Evolutionary conservation across 2,888 invertebrate species (phyloP), one percentile per base, ranked within the genome.

Genomic region (Halictus quadricinctus): DNA sequence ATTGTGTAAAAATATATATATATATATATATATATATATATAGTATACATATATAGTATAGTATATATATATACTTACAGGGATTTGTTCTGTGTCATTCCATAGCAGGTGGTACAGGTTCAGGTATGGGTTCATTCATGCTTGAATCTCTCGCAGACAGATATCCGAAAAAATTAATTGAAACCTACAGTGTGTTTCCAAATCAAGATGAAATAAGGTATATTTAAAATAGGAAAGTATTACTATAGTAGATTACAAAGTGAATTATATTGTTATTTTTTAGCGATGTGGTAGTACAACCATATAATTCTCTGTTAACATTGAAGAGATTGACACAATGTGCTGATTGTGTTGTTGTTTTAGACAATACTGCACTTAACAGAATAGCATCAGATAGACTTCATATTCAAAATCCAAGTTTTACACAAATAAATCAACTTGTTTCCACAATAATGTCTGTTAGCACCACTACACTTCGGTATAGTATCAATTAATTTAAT

Each of bases 381-480:
- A 96, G 98, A 86, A 98, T 98, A 91, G 98, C 98, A 41, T 97
- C 97, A 13, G 99, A 99, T 93, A 96, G 99, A 72, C 96, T 99
- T 48, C 99, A 98, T 92, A 98, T 99, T 92, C 97, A 98, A 94
- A 99, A 98, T 94, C 99, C 99, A 0, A 98, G 98, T 1, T 99
- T 99, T 93, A 97, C 98, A 36, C 99, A 99, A 95, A 99, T 99
- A 91, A 99, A 99, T 95, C 98, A 98, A 66, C 96, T 99, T 81
- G 99, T 99, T 0, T 99, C 99, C 18, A 99, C 99, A 5, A 99
- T 99, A 77, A 99, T 99, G 99, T 99, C 99, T 54, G 98, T 99
- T 58, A 98, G 98, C 90, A 99, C 99, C 0, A 98, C 99, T 15
- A 99, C 99, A 3, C 95, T 99, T 64, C 96, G 99, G 96, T 96